phyloP scores from a whole-genome alignment of 2,113 vertebrate genomes.

The Scytalopus superciliaris region DNA sequence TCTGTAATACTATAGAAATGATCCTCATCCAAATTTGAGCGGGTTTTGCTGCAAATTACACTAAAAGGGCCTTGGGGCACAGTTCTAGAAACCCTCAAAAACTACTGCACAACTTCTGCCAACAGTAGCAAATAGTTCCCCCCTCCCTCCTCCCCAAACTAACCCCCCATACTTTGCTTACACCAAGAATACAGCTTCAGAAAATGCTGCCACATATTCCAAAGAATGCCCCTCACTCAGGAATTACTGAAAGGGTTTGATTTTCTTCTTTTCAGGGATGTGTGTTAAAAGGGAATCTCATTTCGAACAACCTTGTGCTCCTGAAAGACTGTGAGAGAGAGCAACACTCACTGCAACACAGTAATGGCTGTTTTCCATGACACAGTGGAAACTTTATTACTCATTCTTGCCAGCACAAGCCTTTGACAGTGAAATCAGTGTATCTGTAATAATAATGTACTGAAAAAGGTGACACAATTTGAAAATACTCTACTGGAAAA shows the following conservation, averaged over 20 bases:
- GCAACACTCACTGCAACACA: background rate
- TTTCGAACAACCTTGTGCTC: background rate
- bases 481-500: conserved; percentile 15
- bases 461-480: conserved; percentile 9
- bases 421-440: background rate
- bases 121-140: background rate
- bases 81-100: background rate
- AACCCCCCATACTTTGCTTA: background rate
- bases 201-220: background rate
- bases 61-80: background rate
- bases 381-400: conserved; percentile 24
- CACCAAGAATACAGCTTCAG: background rate
- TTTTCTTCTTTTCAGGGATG: background rate
- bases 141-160: background rate
- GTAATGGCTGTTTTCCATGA: conserved; percentile 7
- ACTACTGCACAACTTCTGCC: background rate
- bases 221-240: background rate
- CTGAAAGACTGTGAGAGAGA: background rate
- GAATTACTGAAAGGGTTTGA: background rate
- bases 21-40: background rate
- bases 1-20: background rate
- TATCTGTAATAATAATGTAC: background rate
- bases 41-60: background rate
- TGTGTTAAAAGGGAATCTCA: background rate
- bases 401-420: background rate